phyloP scores from a whole-genome alignment of 2,113 vertebrate species.

The Aphyosemion australe region DNA sequence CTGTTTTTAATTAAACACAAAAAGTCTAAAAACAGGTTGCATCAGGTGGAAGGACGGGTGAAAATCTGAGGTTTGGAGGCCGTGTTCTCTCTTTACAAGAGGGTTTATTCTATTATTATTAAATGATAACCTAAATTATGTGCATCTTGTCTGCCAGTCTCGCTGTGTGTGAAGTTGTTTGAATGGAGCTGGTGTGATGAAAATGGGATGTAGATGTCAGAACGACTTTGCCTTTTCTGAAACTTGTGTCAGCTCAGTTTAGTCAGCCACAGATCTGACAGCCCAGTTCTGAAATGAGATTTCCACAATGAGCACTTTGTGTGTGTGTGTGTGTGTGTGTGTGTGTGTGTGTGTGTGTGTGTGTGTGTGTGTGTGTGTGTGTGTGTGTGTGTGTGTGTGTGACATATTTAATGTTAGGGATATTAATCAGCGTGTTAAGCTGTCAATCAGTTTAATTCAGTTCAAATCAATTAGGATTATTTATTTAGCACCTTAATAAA shows the following conservation, averaged over 20 bases:
- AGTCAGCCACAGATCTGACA: slow-evolving; percentile 31
- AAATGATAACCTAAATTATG: neutral
- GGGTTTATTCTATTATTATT: too few species aligned
- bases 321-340: neutral
- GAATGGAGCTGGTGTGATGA: slow-evolving; percentile 34
- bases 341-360: neutral
- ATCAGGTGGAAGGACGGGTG: neutral
- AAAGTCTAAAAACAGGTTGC: neutral
- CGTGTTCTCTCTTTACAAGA: too few species aligned
- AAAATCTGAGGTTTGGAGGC: neutral
- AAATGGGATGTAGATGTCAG: slow-evolving; percentile 34
- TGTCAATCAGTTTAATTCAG: neutral
- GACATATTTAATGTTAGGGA: neutral
- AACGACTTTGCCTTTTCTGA: slow-evolving; percentile 37
- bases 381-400: neutral
- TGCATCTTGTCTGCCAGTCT: slow-evolving; percentile 7
- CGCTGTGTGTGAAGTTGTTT: slow-evolving; percentile 4
- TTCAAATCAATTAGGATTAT: neutral
- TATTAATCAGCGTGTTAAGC: slow-evolving; percentile 3
- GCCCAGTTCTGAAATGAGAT: slow-evolving; percentile 33
- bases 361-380: neutral
- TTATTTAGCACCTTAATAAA: neutral
- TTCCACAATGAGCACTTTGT: neutral
- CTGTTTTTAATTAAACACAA: neutral
- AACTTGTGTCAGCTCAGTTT: slow-evolving; percentile 24